Conservation (phyloP, 2,797 vertebrate species). For the Pyrocephalus nanus region DNA sequence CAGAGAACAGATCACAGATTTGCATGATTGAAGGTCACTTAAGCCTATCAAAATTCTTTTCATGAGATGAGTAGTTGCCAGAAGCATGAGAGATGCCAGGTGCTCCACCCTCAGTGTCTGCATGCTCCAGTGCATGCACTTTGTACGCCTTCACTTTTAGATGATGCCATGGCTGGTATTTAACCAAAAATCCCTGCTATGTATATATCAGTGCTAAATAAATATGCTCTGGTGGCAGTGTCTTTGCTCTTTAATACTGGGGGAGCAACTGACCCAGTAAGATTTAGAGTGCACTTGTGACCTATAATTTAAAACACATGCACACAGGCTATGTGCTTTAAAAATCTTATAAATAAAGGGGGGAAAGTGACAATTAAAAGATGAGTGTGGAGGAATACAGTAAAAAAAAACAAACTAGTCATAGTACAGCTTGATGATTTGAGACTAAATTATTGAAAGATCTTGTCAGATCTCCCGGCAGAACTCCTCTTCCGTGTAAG, state of each 20-base stretch:
- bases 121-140: not conserved
- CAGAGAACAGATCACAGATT: not conserved
- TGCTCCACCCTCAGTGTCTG: not conserved
- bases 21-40: not conserved
- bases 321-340: not conserved
- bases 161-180: not conserved
- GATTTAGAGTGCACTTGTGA: not conserved
- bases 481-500: not conserved
- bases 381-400: not conserved
- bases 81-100: not conserved
- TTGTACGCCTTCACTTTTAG: not conserved
- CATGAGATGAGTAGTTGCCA: not conserved
- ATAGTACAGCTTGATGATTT: not conserved
- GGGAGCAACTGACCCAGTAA: not conserved
- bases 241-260: not conserved
- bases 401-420: not conserved
- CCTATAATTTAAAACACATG: not conserved
- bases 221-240: not conserved
- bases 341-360: not conserved
- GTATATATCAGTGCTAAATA: not conserved
- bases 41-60: not conserved
- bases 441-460: not conserved
- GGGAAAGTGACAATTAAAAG: not conserved
- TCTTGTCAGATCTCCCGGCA: not conserved
- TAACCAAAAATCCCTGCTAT: not conserved